phyloP scores from a whole-genome alignment of 1,140 invertebrate genomes.

The Coelopa frigida region DNA sequence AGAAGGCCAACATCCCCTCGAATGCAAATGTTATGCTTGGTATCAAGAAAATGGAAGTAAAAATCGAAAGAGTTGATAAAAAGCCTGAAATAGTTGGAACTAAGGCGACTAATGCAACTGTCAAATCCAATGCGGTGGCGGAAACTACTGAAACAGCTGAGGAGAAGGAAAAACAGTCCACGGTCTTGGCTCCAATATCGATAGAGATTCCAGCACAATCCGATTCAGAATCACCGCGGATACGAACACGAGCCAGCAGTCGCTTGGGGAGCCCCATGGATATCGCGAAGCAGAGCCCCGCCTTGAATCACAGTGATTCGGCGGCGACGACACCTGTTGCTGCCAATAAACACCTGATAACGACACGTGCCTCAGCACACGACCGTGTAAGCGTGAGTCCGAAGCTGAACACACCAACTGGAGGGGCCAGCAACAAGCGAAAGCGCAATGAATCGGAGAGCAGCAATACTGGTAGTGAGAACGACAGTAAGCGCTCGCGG shows the following conservation, averaged over 20 bases:
- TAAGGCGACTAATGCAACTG: no score
- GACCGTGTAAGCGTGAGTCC: constrained; percentile 9
- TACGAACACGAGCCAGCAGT: constrained; percentile 61
- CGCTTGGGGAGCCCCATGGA: constrained; percentile 63
- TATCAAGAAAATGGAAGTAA: no score
- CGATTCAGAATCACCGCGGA: constrained; percentile 35
- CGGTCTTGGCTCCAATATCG: constrained; percentile 29
- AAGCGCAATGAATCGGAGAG: constrained; percentile 62
- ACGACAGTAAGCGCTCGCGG: constrained; percentile 16
- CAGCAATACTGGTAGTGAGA: constrained; percentile 23
- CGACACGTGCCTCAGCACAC: background rate
- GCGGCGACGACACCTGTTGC: constrained; percentile 4
- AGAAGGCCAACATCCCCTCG: no score
- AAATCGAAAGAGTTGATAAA: no score
- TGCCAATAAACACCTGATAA: constrained; percentile 8
- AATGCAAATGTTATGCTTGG: no score
- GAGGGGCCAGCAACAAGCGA: constrained; percentile 48
- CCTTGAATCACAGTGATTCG: constrained; percentile 10
- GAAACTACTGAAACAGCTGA: background rate
- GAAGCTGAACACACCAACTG: background rate
- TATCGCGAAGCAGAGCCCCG: constrained; percentile 55
- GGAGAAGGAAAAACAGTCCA: background rate
- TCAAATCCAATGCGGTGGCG: no score
- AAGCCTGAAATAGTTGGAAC: no score
- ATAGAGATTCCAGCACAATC: constrained; percentile 37